phyloP scores from a whole-genome alignment of 35 echinoderm and acorn worm genomes.

The Heliocidaris tuberculata region DNA sequence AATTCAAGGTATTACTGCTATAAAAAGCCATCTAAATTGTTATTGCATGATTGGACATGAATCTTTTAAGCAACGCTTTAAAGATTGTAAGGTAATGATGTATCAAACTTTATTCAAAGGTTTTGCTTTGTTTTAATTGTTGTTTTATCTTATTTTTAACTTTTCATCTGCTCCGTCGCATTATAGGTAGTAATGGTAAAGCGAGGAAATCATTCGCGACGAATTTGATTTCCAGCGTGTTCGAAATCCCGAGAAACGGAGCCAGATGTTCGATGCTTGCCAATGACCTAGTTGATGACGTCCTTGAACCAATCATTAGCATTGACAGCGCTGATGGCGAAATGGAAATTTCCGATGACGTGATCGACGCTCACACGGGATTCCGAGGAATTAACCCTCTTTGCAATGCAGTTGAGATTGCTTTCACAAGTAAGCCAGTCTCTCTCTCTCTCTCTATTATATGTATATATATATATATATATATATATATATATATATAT shows the following conservation, averaged over 20 bases:
- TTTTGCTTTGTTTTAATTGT: neutral
- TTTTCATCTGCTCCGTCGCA: too few relatives aligned
- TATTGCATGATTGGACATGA: too few relatives aligned
- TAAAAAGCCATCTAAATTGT: too few relatives aligned
- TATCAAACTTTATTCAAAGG: too few relatives aligned
- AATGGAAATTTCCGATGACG: neutral
- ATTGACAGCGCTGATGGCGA: neutral
- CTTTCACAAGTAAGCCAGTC: neutral
- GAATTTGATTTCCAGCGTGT: neutral
- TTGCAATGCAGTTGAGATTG: neutral
- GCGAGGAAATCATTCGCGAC: neutral
- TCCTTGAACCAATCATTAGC: neutral
- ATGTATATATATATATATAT: too few relatives aligned
- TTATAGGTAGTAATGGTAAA: neutral
- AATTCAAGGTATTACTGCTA: too few relatives aligned
- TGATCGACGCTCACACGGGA: neutral
- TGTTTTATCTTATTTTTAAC: too few relatives aligned
- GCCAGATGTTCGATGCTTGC: neutral
- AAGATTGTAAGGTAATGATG: too few relatives aligned
- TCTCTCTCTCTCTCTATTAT: too few relatives aligned
- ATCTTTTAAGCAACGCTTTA: too few relatives aligned
- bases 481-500: too few relatives aligned
- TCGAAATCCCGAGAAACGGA: neutral
- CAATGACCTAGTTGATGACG: neutral
- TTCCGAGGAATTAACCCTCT: neutral